Conservation (phyloP, 1,140 invertebrate species). For the Hyposmocoma kahamanoa region DNA sequence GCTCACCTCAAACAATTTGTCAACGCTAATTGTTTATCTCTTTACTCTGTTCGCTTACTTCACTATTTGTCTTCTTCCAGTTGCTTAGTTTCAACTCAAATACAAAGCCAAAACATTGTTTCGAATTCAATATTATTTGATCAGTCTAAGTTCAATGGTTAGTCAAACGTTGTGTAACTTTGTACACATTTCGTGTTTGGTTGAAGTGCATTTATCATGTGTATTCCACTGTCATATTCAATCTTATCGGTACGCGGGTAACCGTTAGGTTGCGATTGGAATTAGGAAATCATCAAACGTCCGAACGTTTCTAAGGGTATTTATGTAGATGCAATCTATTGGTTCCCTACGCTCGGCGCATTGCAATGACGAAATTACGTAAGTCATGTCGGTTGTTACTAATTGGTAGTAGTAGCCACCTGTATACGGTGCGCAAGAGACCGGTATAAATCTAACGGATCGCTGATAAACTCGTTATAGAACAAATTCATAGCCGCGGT, state of each 20-base stretch:
- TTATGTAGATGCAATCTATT: slow-evolving; percentile 25
- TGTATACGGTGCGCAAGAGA: slow-evolving; percentile 36
- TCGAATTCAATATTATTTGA: too few relatives aligned
- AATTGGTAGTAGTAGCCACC: slow-evolving; percentile 46
- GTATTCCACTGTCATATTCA: slow-evolving; percentile 36
- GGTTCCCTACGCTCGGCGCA: slow-evolving; percentile 6
- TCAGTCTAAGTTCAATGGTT: too few relatives aligned
- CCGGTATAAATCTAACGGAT: slow-evolving; percentile 49
- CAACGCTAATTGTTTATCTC: slow-evolving; percentile 1
- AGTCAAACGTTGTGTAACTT: too few relatives aligned
- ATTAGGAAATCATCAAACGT: slow-evolving; percentile 23
- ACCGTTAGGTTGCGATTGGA: slow-evolving; percentile 34
- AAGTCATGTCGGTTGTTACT: slow-evolving; percentile 44
- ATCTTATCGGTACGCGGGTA: slow-evolving; percentile 32
- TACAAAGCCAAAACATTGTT: too few relatives aligned
- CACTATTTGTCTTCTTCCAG: too few relatives aligned
- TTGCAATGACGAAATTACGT: slow-evolving; percentile 38
- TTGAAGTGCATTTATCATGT: slow-evolving; percentile 38
- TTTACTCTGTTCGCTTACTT: neutral
- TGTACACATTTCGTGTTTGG: slow-evolving; percentile 24
- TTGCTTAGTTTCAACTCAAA: too few relatives aligned
- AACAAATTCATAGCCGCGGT: slow-evolving; percentile 30
- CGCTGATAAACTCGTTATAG: slow-evolving; percentile 51
- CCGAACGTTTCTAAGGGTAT: slow-evolving; percentile 3
- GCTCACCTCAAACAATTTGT: slow-evolving; percentile 4